Conservation (phyloP, 1,140 invertebrate genomes). For the Zophobas morio region DNA sequence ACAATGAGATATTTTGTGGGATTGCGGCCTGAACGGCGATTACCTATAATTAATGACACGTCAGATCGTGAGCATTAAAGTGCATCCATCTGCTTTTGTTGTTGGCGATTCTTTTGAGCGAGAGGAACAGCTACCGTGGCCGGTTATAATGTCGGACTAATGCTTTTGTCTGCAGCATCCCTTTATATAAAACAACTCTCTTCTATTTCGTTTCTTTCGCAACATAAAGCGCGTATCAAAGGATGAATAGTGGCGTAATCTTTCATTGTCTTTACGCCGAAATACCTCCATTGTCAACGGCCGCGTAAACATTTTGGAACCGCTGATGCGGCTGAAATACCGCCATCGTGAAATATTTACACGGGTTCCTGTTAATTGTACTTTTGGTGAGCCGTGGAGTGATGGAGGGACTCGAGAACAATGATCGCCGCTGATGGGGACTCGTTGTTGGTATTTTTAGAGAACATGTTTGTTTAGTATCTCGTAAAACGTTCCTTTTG, state of each 20-base stretch:
- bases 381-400: conserved; percentile 44
- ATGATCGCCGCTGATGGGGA: conserved; percentile 44
- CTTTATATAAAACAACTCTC: conserved; percentile 58
- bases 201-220: conserved; percentile 55
- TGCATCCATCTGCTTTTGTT: conserved; percentile 59
- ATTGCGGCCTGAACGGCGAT: conserved; percentile 54
- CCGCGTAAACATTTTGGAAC: not conserved
- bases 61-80: conserved; percentile 62
- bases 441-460: conserved; percentile 50
- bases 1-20: conserved; percentile 45
- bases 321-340: not conserved
- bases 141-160: conserved; percentile 59
- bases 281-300: conserved; percentile 33
- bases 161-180: conserved; percentile 58
- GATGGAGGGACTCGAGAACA: conserved; percentile 36
- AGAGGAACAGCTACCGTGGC: conserved; percentile 54
- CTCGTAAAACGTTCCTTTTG: conserved; percentile 53
- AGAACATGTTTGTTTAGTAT: conserved; percentile 53
- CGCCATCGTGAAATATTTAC: conserved; percentile 42
- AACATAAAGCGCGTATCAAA: conserved; percentile 57
- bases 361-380: conserved; percentile 43
- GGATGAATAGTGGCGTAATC: conserved; percentile 58
- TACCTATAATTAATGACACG: conserved; percentile 62
- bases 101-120: conserved; percentile 60
- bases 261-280: conserved; percentile 58